These are phyloP conservation scores for Parapristionchus giblindavisi DNA, from an alignment of 2,888 invertebrate genomes.

Conservation along the genomic window DNA sequence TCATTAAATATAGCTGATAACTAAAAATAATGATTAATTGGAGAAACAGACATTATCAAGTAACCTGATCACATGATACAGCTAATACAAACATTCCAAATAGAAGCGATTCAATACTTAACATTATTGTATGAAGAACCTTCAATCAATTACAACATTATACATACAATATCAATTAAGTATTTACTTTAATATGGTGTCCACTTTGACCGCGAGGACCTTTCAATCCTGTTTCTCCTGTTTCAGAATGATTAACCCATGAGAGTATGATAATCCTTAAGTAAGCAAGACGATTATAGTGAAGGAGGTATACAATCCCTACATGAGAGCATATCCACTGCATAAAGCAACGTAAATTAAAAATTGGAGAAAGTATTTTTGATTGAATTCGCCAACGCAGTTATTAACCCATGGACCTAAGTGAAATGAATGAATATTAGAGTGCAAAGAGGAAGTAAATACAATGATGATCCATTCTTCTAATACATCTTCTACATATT, in stretches of 20 bases:
- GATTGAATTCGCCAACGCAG: conserved; percentile 89
- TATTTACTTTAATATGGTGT: conserved; percentile 61
- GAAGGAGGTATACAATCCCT: conserved; percentile 33
- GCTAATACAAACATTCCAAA: conserved; percentile 89
- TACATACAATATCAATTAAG: neutral
- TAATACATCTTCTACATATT: conserved; percentile 84
- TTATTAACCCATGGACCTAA: conserved; percentile 81
- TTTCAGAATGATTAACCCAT: conserved; percentile 64
- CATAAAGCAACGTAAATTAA: conserved; percentile 68
- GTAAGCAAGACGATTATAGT: neutral
- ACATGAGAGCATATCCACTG: conserved; percentile 60
- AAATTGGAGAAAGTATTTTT: conserved; percentile 90
- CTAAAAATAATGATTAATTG: conserved; percentile 73
- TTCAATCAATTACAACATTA: conserved; percentile 68
- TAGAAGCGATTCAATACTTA: conserved; percentile 82
- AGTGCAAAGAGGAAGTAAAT: conserved; percentile 66
- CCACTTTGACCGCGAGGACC: conserved; percentile 58
- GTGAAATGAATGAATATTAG: neutral
- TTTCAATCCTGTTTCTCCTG: conserved; percentile 51
- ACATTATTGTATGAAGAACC: conserved; percentile 82
- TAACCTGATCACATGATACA: conserved; percentile 81
- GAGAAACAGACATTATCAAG: conserved; percentile 3
- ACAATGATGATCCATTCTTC: conserved; percentile 86
- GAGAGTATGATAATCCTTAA: conserved; percentile 60
- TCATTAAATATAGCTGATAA: conserved; percentile 84